Base-by-base conservation (phyloP, 2,888 invertebrate species). In the Eremobia ochroleuca region DNA sequence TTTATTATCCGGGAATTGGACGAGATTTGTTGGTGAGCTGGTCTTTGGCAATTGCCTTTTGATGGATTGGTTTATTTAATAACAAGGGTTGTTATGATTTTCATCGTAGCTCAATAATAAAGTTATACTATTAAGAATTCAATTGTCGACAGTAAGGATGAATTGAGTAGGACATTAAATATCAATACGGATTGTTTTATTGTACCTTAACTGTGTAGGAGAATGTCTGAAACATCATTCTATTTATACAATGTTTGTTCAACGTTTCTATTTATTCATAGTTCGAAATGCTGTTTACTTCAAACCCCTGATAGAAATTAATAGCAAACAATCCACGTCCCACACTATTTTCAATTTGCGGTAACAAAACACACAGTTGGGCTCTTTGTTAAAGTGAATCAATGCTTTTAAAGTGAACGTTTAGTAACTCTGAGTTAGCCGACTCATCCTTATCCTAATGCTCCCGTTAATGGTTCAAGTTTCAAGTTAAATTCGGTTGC, bases 381-480 rank as follows among this genome's bases (percentile, higher is more conserved):
- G 59, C 46, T 78, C 72, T 77, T 81, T 79, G 82, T 79, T 73
- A 76, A 82, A 87, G 69, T 77, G 66, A 85, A 82, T 86, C 81
- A 87, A 85, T 86, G 85, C 77, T 82, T 87, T 87, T 81, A 86
- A 87, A 88, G 77, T 80, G 79, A 82, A 67, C 81, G 77, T 83
- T 88, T 81, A 85, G 79, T 87, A 81, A 85, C 73, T 88, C 69
- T 66, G 68, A 83, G 81, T 83, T 78, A 83, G 81, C 76, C 79
- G 75, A 82, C 77, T 85, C 79, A 83, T 87, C 77, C 79, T 83
- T 77, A 85, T 83, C 84, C 90, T 90, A 91, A 91, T 89, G 88
- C 87, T 85, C 85, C 80, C 86, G 91, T 90, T 91, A 91, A 91
- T 91, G 90, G 90, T 87, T 84, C 87, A 91, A 91, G 91, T 91